These are phyloP conservation scores for Hippolais icterina DNA, from an alignment of 2,113 vertebrate genomes.

Conservation along the genomic window DNA sequence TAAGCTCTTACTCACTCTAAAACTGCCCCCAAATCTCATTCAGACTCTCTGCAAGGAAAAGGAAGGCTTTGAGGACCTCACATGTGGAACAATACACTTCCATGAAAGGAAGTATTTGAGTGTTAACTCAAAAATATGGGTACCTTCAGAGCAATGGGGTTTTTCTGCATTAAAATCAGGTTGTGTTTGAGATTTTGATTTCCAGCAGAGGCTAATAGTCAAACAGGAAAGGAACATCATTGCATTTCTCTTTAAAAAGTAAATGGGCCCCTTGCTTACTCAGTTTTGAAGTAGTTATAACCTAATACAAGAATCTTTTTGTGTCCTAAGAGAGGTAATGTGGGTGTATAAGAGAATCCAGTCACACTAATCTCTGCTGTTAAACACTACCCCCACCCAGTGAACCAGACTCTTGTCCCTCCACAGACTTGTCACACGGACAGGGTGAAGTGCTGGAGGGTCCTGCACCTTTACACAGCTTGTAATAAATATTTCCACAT, in stretches of 20 bases:
- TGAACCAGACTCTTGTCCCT: not conserved
- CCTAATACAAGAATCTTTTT: not conserved
- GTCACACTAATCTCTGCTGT: not conserved
- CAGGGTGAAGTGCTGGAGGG: not conserved
- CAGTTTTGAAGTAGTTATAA: not conserved
- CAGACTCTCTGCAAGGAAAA: not conserved
- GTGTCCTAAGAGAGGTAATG: not conserved
- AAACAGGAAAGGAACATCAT: not conserved
- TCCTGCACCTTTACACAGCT: not conserved
- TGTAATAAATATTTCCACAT: not conserved
- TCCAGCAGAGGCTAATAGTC: not conserved
- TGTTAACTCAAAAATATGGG: not conserved
- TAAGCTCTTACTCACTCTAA: not conserved
- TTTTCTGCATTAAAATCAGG: not conserved
- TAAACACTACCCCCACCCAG: not conserved
- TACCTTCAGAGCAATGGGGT: not conserved
- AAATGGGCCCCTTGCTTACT: not conserved
- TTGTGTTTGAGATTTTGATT: not conserved
- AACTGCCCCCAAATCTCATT: not conserved
- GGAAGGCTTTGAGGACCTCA: not conserved
- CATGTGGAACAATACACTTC: not conserved
- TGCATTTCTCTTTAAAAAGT: not conserved
- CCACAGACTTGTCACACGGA: not conserved
- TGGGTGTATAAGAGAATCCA: not conserved
- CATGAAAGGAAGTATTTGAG: fast-evolving